Conservation (phyloP, 2,113 vertebrate species). For the Amphilophus citrinellus region DNA sequence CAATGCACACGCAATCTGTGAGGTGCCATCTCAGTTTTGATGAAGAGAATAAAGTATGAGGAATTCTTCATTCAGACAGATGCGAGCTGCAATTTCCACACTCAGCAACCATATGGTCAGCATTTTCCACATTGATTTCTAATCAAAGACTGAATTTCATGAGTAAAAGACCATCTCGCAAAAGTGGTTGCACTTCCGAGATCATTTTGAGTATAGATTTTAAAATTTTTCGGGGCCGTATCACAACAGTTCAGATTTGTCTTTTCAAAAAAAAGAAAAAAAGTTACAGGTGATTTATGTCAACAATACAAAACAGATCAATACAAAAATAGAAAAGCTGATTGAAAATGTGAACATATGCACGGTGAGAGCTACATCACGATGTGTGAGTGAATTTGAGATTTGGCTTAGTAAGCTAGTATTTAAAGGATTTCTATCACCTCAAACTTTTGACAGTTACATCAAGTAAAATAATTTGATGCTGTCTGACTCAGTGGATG, state of each 20-base stretch:
- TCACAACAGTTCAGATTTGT: background rate
- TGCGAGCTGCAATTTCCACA: conserved; percentile 40
- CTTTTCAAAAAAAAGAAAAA: background rate
- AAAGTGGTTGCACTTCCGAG: background rate
- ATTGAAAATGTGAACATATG: background rate
- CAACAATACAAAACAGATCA: background rate
- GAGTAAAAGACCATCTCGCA: background rate
- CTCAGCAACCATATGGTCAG: conserved; percentile 29
- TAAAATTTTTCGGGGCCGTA: background rate
- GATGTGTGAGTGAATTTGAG: conserved; percentile 11
- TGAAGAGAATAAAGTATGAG: conserved; percentile 52
- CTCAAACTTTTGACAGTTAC: conserved; percentile 31
- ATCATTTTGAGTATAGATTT: background rate
- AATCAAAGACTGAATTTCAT: conserved; percentile 30
- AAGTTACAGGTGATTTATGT: background rate
- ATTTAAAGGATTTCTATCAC: conserved; percentile 28
- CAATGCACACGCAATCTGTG: conserved; percentile 47
- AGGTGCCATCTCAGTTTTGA: conserved; percentile 51
- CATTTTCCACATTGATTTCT: conserved; percentile 40
- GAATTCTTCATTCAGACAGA: conserved; percentile 40
- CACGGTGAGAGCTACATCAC: background rate
- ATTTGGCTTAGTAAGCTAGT: background rate
- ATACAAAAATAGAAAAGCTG: too few relatives aligned
- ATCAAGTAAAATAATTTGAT: conserved; percentile 35
- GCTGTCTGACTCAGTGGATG: background rate